phyloP scores from a whole-genome alignment of 2,113 vertebrate species.

The Oncorhynchus keta region DNA sequence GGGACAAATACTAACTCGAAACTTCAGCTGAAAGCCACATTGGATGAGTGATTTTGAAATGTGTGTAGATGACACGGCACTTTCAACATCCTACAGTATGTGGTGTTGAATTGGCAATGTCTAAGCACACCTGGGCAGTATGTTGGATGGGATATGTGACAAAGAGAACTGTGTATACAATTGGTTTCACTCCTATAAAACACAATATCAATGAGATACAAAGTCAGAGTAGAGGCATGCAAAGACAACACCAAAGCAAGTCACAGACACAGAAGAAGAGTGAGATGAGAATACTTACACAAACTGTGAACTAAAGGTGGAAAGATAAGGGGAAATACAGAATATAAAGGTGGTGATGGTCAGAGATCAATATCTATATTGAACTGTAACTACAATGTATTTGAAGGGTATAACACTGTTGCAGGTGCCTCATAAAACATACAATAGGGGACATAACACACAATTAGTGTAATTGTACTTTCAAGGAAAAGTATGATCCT shows the following conservation, averaged over 20 bases:
- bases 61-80: constrained; percentile 58
- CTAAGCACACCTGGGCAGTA: constrained; percentile 62
- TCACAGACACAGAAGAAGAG: constrained; percentile 70
- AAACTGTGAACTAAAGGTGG: constrained; percentile 82
- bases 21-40: constrained; percentile 55
- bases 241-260: constrained; percentile 66
- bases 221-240: constrained; percentile 60
- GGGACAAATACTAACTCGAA: not conserved
- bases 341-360: constrained; percentile 82
- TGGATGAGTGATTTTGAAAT: constrained; percentile 51
- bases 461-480: constrained; percentile 14
- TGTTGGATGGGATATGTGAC: constrained; percentile 58
- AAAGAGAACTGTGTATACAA: constrained; percentile 41
- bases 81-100: constrained; percentile 51
- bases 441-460: constrained; percentile 10
- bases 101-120: constrained; percentile 52
- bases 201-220: constrained; percentile 46
- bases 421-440: constrained; percentile 16
- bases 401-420: constrained; percentile 18
- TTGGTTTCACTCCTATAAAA: constrained; percentile 56
- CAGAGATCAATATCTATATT: constrained; percentile 52
- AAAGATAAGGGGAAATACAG: constrained; percentile 80
- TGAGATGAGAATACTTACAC: constrained; percentile 81
- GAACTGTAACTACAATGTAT: constrained; percentile 18
- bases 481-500: not conserved